Evolutionary conservation across 2,797 vertebrate species (phyloP).

Genomic region (Cephalopachus bancanus): DNA sequence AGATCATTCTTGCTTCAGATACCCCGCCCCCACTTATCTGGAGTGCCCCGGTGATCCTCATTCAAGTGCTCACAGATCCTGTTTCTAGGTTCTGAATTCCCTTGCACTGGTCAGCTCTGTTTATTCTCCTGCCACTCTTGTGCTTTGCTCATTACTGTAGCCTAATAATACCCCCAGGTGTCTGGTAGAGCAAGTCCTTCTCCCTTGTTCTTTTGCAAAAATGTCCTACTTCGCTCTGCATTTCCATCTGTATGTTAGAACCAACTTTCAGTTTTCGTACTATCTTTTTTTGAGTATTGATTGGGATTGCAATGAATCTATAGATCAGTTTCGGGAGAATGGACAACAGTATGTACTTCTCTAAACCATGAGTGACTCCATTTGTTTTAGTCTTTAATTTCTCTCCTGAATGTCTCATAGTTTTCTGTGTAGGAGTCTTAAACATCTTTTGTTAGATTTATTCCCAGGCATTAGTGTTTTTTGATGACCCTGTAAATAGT

Average conservation of each 20-base stretch:
- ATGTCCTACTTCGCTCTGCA: not conserved
- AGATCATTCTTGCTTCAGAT: not conserved
- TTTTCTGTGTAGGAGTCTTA: not conserved
- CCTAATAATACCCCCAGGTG: not conserved
- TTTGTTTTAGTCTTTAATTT: not conserved
- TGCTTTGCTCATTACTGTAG: not conserved
- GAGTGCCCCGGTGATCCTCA: not conserved
- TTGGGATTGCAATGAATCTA: not conserved
- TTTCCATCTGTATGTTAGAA: constrained; percentile 5
- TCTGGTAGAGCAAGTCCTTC: not conserved
- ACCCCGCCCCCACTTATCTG: too few relatives aligned
- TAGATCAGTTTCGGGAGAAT: not conserved
- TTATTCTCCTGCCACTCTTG: not conserved
- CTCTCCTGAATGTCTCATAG: not conserved
- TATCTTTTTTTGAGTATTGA: not conserved
- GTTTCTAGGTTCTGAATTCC: not conserved
- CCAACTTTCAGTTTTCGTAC: not conserved
- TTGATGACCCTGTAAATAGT: not conserved
- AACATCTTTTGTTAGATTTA: not conserved
- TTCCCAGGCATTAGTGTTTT: not conserved
- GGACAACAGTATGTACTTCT: not conserved
- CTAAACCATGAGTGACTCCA: not conserved
- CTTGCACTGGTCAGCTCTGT: not conserved
- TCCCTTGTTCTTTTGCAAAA: not conserved
- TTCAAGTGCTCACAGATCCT: not conserved